Conservation (phyloP, 2,888 invertebrate genomes). For the Tenthredo scrophulariae region DNA sequence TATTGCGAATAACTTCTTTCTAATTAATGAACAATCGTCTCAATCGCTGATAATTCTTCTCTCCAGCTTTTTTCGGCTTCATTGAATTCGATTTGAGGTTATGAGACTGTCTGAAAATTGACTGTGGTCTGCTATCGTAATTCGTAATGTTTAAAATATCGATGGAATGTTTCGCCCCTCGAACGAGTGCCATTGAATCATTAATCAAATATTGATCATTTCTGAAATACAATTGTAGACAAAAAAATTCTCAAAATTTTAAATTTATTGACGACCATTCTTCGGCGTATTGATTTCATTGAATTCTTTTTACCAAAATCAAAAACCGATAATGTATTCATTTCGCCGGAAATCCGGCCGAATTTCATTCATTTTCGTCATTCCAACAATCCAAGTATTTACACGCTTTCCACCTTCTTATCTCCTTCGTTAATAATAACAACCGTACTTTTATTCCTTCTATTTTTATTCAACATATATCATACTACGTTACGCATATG, state of each 20-base stretch:
- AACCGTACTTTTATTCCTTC: background rate
- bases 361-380: background rate
- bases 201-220: background rate
- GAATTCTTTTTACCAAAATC: background rate
- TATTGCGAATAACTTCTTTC: background rate
- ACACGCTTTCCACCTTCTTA: background rate
- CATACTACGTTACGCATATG: constrained; percentile 18
- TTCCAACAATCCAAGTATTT: background rate
- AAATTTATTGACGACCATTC: background rate
- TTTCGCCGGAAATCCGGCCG: background rate
- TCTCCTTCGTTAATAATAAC: constrained; percentile 13
- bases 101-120: background rate
- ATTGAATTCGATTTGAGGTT: background rate
- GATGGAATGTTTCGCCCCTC: background rate
- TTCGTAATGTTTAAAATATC: background rate
- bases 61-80: background rate
- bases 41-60: background rate
- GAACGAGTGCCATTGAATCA: background rate
- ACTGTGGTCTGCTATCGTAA: background rate
- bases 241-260: background rate
- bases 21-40: background rate
- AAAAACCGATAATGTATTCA: background rate
- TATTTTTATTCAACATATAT: constrained; percentile 22
- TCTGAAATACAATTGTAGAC: background rate
- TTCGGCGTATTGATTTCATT: background rate